Conservation (phyloP, 1,140 invertebrate species). For the Ganaspis sp. region DNA sequence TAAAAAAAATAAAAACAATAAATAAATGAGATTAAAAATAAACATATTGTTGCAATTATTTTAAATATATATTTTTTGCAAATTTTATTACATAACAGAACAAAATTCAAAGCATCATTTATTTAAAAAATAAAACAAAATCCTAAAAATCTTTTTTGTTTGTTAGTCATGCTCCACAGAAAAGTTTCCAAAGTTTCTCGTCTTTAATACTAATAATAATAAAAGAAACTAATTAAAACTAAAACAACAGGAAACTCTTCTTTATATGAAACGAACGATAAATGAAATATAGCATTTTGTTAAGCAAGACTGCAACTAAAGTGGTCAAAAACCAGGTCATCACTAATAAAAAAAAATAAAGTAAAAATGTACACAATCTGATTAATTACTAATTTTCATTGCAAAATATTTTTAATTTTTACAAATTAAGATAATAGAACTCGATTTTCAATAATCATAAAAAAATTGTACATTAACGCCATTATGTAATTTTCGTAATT, state of each 20-base stretch:
- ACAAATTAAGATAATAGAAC: too few relatives aligned
- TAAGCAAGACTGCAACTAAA: conserved; percentile 21
- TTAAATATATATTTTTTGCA: too few relatives aligned
- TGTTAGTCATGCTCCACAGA: neutral
- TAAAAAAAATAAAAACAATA: too few relatives aligned
- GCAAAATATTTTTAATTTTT: neutral
- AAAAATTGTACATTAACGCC: too few relatives aligned
- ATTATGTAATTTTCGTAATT: neutral
- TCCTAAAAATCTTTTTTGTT: neutral
- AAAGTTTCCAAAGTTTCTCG: conserved; percentile 1
- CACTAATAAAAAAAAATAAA: neutral
- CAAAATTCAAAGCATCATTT: too few relatives aligned
- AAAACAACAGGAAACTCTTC: conserved; percentile 6
- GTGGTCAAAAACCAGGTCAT: neutral
- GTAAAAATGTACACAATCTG: neutral
- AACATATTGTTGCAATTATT: too few relatives aligned
- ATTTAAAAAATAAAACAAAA: too few relatives aligned
- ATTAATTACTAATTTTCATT: neutral
- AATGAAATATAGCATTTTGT: conserved; percentile 8
- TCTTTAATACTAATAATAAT: neutral
- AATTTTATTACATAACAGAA: too few relatives aligned
- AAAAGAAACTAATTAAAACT: conserved; percentile 2
- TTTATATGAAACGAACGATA: conserved; percentile 5
- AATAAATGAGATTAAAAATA: too few relatives aligned
- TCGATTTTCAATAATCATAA: neutral